Base-by-base conservation (phyloP, 2,888 invertebrate species). In the Lomographa bimaculata region DNA sequence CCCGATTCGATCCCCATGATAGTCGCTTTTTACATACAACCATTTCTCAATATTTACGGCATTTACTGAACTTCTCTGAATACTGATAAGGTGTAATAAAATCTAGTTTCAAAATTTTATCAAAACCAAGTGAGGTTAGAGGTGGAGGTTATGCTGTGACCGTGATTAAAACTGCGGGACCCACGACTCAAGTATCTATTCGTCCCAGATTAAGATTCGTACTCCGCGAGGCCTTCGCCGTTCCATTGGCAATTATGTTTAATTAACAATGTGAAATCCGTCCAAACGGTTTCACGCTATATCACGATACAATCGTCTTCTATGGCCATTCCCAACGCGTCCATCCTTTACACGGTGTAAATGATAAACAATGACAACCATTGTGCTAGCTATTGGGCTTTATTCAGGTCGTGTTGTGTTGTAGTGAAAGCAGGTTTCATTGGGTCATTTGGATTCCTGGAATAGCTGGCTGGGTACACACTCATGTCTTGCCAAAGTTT, bases 271-370 rank as follows among this genome's bases (percentile, higher is more conserved):
- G 66, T 56, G 46, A 56, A 66, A 63, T 30, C 49, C 57, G 57
- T 61, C 56, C 36, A 52, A 53, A 50, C 45, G 48, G 61, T 67
- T 75, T 71, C 73, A 65, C 71, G 69, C 57, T 42, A 33, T 49
- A 51, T 55, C 30, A n/a, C 20, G 47, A 66, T 54, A 70, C 69
- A 71, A 74, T 73, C 42, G 58, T 38, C 44, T 57, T 63, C 57
- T 59, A 57, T 57, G 49, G 55, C 43, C 47, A 52, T 52, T 57
- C 47, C 42, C 30, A 52, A 51, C 52, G 53, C 46, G 43, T 56
- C 53, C 46, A 57, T 67, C 55, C 60, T 61, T 58, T 53, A 59
- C 59, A 64, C 54, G 60, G 47, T 50, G 50, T 51, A 54, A 63
- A 60, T 60, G 56, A 56, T 61, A 58, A 56, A 64, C 64, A 64